Percentiles rank a stretch among this genome's conserved stretches.
Evolutionary conservation across 2,797 vertebrate species (phyloP).

Genomic region (Esox lucius): DNA sequence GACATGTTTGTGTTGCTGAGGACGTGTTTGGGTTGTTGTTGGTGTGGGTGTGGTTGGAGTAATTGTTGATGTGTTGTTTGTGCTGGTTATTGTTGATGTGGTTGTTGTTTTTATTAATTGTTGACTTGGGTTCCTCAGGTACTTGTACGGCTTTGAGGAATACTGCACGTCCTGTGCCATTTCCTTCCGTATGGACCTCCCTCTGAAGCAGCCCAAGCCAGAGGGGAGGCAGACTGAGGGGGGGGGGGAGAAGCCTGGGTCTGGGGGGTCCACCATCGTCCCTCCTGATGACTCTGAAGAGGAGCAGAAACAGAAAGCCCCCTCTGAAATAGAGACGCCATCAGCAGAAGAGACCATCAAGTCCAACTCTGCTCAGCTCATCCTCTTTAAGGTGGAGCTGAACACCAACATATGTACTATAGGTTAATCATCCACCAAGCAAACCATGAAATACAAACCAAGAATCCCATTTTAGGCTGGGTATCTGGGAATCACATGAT

Average conservation of each 20-base stretch:
- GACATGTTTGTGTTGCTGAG: not conserved
- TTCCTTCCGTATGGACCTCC: constrained; percentile 79
- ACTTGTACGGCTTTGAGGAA: constrained; percentile 81
- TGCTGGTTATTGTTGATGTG: too few relatives aligned
- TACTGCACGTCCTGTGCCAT: constrained; percentile 80
- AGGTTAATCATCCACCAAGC: too few relatives aligned
- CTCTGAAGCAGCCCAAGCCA: constrained; percentile 67
- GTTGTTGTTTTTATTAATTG: not conserved
- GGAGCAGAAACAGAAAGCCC: constrained; percentile 59
- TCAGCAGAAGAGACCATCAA: constrained; percentile 34
- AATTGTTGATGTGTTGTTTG: too few relatives aligned
- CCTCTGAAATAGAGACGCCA: constrained; percentile 34
- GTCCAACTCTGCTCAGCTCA: constrained; percentile 10
- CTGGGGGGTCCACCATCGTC: not conserved
- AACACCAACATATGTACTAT: not conserved
- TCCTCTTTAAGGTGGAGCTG: constrained; percentile 68
- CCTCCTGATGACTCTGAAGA: constrained; percentile 38
- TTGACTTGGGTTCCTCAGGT: constrained; percentile 55
- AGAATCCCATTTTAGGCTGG: too few relatives aligned
- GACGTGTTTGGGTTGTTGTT: too few relatives aligned
- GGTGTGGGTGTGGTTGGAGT: too few relatives aligned
- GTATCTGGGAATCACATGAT: too few relatives aligned
- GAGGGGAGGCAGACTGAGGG: constrained; percentile 61
- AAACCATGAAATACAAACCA: too few relatives aligned
- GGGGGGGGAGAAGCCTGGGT: constrained; percentile 34